Evolutionary conservation across 2,797 vertebrate genomes (phyloP).

Genomic region (Falco berigora): DNA sequence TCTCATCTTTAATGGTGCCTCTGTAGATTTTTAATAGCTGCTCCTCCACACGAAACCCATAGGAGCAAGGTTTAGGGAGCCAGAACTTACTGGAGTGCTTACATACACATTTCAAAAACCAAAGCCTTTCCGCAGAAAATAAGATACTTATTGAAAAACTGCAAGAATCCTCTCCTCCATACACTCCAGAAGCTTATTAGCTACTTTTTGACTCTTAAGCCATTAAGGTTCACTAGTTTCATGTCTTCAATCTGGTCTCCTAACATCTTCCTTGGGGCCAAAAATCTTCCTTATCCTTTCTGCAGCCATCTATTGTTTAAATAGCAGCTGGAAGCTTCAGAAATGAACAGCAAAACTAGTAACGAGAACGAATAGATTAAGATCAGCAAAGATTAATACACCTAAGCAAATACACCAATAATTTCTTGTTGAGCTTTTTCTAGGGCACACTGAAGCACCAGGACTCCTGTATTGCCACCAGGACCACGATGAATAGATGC

Average conservation of each 20-base stretch:
- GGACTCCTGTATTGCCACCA: background rate
- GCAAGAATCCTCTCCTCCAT: background rate
- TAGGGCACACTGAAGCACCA: background rate
- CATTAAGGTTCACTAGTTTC: background rate
- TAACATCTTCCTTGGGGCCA: background rate
- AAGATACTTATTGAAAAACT: background rate
- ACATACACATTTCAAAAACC: background rate
- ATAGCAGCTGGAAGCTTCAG: background rate
- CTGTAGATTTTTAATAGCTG: slow-evolving; percentile 6
- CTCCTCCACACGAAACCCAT: background rate
- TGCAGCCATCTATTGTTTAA: background rate
- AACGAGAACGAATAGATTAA: background rate
- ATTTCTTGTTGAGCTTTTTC: background rate
- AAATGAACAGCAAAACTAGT: background rate
- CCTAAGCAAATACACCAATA: background rate
- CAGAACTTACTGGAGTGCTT: background rate
- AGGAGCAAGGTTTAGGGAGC: slow-evolving; percentile 1
- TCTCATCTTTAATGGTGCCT: background rate
- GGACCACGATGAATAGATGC: background rate
- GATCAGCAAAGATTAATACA: background rate
- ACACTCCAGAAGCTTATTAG: background rate
- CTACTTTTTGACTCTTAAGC: background rate
- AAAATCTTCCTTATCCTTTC: background rate
- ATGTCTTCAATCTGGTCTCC: background rate
- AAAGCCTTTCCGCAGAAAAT: background rate